Conservation (phyloP, 2,888 invertebrate species). For the Athalia circularis region DNA sequence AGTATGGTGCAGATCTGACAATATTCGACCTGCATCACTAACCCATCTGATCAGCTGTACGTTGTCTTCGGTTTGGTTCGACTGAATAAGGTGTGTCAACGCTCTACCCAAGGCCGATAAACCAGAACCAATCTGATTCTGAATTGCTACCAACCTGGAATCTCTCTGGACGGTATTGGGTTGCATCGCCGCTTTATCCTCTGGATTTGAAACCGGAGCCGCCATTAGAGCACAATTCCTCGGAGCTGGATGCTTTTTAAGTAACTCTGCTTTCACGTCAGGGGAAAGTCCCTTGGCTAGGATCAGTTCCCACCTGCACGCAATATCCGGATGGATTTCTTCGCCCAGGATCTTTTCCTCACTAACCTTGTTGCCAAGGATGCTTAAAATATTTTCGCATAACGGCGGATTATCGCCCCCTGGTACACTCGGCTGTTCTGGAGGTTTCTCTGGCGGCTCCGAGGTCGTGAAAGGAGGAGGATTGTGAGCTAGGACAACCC, state of each 20-base stretch:
- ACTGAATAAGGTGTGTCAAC: neutral
- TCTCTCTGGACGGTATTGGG: no score
- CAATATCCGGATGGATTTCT: neutral
- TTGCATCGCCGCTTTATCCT: neutral
- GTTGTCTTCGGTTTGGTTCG: neutral
- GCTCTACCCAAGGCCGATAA: neutral
- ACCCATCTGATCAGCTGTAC: neutral
- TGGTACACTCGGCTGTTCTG: neutral
- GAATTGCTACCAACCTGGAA: neutral
- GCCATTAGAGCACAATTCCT: neutral
- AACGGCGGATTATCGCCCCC: neutral
- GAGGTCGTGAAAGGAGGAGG: neutral
- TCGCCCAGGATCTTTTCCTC: neutral
- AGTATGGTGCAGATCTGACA: slow-evolving; percentile 36
- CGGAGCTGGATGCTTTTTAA: neutral
- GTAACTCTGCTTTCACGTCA: neutral
- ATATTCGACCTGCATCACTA: slow-evolving; percentile 36
- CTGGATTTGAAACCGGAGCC: neutral
- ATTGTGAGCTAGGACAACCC: neutral
- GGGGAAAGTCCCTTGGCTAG: neutral
- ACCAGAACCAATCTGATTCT: neutral
- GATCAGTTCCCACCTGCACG: neutral
- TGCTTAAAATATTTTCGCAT: neutral
- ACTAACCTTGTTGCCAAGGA: neutral
- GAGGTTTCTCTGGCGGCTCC: neutral